phyloP scores from a whole-genome alignment of 2,888 invertebrate species.

The Villa cingulata region DNA sequence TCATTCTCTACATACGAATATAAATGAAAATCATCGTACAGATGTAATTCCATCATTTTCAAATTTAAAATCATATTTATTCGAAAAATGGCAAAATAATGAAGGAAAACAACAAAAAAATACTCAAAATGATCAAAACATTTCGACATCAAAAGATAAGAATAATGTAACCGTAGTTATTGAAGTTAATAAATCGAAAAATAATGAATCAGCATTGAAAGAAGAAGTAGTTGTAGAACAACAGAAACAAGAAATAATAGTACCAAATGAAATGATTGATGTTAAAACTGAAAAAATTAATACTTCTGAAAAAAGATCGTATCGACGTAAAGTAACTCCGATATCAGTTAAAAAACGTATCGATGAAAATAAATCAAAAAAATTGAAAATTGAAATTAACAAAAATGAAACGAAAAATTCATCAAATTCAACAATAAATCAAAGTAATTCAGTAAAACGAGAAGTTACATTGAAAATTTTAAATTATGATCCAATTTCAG shows the following conservation, averaged over 20 bases:
- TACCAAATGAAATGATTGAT: too few species aligned
- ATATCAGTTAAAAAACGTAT: not conserved
- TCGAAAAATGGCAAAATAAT: not conserved
- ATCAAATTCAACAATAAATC: not conserved
- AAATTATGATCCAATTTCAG: slow-evolving; percentile 1
- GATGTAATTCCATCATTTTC: slow-evolving; percentile 6
- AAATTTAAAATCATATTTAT: slow-evolving; percentile 4
- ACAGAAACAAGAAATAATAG: not conserved
- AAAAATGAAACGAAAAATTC: too few species aligned
- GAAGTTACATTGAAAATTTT: slow-evolving; percentile 5
- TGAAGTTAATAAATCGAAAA: not conserved
- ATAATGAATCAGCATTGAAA: not conserved
- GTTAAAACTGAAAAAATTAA: too few species aligned
- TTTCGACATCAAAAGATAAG: not conserved
- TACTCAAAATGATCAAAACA: not conserved
- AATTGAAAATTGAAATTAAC: too few species aligned
- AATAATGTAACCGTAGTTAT: not conserved
- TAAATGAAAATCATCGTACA: not conserved
- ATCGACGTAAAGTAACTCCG: not conserved
- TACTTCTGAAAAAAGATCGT: not conserved
- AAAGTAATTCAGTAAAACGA: not conserved
- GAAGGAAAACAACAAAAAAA: not conserved
- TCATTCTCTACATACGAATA: not conserved
- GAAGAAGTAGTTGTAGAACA: not conserved
- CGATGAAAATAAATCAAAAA: too few species aligned